phyloP scores from a whole-genome alignment of 2,888 invertebrate genomes.

The Cabera pusaria region DNA sequence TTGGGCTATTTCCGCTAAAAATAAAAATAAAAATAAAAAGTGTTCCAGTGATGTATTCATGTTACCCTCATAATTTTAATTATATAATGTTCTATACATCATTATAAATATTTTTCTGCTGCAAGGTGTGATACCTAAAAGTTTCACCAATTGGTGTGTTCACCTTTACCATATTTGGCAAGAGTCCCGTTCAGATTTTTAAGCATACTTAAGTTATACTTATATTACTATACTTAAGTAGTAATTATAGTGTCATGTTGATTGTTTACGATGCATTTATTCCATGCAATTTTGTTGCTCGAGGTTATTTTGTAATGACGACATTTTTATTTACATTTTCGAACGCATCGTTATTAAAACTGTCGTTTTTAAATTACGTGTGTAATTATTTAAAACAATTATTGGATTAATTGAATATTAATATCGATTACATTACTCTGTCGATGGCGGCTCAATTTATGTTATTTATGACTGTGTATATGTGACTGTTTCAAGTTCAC shows the following conservation, averaged over 20 bases:
- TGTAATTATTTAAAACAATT: slow-evolving; percentile 4
- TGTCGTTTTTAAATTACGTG: slow-evolving; percentile 4
- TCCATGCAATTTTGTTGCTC: slow-evolving; percentile 6
- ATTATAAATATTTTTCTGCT: too few relatives aligned
- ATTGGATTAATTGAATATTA: slow-evolving; percentile 7
- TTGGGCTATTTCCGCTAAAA: too few relatives aligned
- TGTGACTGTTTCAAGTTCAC: too few relatives aligned
- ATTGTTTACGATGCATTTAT: slow-evolving; percentile 44
- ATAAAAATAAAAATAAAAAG: too few relatives aligned
- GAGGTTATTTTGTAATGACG: slow-evolving; percentile 25
- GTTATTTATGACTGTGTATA: too few relatives aligned
- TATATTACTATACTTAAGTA: slow-evolving; percentile 28
- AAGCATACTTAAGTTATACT: slow-evolving; percentile 1
- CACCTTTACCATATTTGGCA: slow-evolving; percentile 2
- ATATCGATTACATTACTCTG: not conserved
- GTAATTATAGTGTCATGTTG: slow-evolving; percentile 53
- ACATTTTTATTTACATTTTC: slow-evolving; percentile 9
- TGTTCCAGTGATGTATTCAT: too few relatives aligned
- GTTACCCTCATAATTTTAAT: too few relatives aligned
- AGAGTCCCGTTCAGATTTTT: slow-evolving; percentile 31
- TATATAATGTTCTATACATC: too few relatives aligned
- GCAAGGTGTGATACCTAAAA: too few relatives aligned
- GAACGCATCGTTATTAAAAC: not conserved
- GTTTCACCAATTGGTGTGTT: slow-evolving; percentile 2
- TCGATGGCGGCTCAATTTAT: too few relatives aligned